Evolutionary conservation across 2,113 vertebrate species (phyloP), one percentile per base, ranked within the genome.

Genomic region (Phyllostomus discolor): DNA sequence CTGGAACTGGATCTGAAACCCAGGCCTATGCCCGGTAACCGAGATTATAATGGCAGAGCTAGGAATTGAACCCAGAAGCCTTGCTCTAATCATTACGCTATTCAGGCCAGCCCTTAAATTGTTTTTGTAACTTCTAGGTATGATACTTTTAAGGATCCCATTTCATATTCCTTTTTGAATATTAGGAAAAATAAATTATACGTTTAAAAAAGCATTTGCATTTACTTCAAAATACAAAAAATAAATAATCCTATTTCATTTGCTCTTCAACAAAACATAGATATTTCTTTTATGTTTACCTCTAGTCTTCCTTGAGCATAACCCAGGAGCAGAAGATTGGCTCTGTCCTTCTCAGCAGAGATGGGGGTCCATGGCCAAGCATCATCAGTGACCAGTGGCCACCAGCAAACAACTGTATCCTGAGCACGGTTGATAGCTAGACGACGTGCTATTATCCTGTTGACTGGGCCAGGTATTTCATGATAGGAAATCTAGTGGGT

Each of bases 321-420:
- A 97, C 98, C 97, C 90, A 99, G 98, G 0, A 99, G 98, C 78
- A 99, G 98, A 88, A 99, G 95, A 98, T 99, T 99, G 98, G 98
- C 98, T 98, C 98, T 98, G 95, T 99, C 98, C 20, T 97, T 98
- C 79, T 99, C 98, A 94, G 98, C 98, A 96, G 99, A 98, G 94
- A 99, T 95, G 7, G 99, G 99, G 95, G 98, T 98, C 99, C 99
- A 99, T 96, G 99, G 99, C 99, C 99, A 99, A 80, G 97, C 98
- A 96, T 99, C 99, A 69, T 99, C 99, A 66, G 95, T 98, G 31
- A 98, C 90, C 93, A 98, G 93, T 72, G 98, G 98, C 99, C 99
- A 99, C 99, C 99, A 99, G 98, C 99, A 99, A 97, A 99, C 96
- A 20, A 98, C 98, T 97, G 98, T 95, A 67, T 99, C 99, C 97